Base-by-base conservation (phyloP, 2,797 vertebrate species). In the Sebastes baramenuke region DNA sequence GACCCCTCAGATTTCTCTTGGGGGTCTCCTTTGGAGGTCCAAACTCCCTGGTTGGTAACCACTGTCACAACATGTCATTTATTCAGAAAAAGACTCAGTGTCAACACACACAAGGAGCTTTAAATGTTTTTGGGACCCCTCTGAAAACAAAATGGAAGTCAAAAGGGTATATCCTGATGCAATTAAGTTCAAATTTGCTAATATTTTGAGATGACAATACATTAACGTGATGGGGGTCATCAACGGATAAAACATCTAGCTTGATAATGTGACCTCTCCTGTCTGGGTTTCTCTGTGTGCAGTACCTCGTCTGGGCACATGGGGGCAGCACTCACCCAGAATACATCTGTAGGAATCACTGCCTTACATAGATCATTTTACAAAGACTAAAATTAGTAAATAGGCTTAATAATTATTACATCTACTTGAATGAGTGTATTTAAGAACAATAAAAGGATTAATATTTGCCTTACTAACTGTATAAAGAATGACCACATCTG, bases 251-350 rank as follows among this genome's bases (percentile, higher is more conserved):
- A 67, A n/a, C 2, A 27, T 27, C 27, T 1, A 65, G 24, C 6
- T 18, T 22, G 7, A 11, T 6, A 42, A 62, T 11, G 0, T 64
- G 75, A 66, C 34, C 72, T 42, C 52, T 78, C 8, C 36, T 30
- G 70, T 72, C 8, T 54, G 60, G 72, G 4, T 52, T 70, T 70
- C 24, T 54, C 27, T 67, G 34, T 14, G 7, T 70, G 76, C 38
- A 86, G 22, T 84, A 46, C 10, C 55, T 38, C 5, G 8, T 70
- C 29, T 55, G 29, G 36, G 18, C 89, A 88, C 85, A 30, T 49
- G 88, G 74, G 55, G 88, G 68, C 49, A 25, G 75, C 32, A 74
- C 4, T 11, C 34, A 55, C 46, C 67, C 6, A 61, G 1, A 72
- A 66, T 52, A 67, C 67, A 71, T 20, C 6, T 30, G 10, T 3